Percentiles rank a stretch among this genome's conserved stretches.
Conservation (phyloP, 2,113 vertebrate genomes). For the Lamprologus ornatipinnis region DNA sequence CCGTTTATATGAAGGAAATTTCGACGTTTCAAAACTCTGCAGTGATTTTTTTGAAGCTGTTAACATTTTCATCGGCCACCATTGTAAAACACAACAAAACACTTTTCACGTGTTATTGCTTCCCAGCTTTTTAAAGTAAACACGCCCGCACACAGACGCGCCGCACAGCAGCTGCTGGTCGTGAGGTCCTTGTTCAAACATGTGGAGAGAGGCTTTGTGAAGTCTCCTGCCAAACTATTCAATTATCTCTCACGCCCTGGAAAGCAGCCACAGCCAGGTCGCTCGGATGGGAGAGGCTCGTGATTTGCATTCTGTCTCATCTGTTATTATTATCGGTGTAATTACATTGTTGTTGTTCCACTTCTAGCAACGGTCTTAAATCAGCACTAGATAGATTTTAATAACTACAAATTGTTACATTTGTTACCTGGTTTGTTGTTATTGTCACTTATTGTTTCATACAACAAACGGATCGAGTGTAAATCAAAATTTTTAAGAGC, state of each 20-base stretch:
- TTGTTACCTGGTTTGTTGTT: background rate
- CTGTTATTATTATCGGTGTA: background rate
- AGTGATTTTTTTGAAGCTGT: background rate
- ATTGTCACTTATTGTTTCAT: background rate
- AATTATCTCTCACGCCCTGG: background rate
- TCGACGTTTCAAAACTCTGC: background rate
- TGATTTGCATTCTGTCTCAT: background rate
- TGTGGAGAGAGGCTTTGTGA: conserved; percentile 33
- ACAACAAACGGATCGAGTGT: background rate
- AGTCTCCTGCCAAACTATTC: conserved; percentile 40
- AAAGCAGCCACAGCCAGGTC: background rate
- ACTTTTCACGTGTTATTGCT: background rate
- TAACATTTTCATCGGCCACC: background rate
- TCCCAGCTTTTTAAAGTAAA: background rate
- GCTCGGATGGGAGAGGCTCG: background rate
- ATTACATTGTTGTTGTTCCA: background rate
- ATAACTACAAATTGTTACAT: background rate
- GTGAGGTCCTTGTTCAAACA: conserved; percentile 56
- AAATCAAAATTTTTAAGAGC: background rate
- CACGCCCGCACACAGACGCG: background rate
- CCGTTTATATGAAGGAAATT: background rate
- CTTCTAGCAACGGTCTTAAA: background rate
- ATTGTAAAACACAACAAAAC: background rate
- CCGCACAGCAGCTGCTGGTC: conserved; percentile 34
- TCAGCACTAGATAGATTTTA: background rate